Evolutionary conservation across 2,888 invertebrate species (phyloP).

Genomic region (Caenorhabditis parvicauda): DNA sequence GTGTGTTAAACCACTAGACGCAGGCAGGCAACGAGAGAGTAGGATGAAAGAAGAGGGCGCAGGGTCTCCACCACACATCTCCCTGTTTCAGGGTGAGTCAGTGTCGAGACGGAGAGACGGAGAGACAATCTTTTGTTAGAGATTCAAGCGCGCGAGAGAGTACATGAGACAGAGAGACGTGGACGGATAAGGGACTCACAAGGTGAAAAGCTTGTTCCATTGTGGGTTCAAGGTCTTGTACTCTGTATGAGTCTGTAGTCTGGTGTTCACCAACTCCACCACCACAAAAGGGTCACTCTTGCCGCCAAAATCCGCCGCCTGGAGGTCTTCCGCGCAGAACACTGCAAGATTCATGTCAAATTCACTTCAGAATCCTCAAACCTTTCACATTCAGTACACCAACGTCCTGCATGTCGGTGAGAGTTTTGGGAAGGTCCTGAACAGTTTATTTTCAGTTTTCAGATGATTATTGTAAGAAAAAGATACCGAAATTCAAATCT

Average conservation of each 20-base stretch:
- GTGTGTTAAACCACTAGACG: no score
- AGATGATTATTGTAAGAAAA: neutral
- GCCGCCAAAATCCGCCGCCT: slow-evolving; percentile 85
- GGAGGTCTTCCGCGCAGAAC: slow-evolving; percentile 78
- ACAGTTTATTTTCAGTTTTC: slow-evolving; percentile 67
- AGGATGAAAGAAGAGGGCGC: neutral
- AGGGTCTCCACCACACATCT: no score
- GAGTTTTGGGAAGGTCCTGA: slow-evolving; percentile 72
- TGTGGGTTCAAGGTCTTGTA: slow-evolving; percentile 93
- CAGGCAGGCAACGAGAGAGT: no score
- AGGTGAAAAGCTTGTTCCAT: slow-evolving; percentile 98
- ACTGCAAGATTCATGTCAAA: slow-evolving; percentile 67
- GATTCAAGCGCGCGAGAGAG: no score
- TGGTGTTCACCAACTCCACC: slow-evolving; percentile 82
- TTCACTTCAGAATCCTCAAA: slow-evolving; percentile 39
- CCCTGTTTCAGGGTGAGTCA: no score
- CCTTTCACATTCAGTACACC: slow-evolving; percentile 88
- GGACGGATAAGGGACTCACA: slow-evolving; percentile 75
- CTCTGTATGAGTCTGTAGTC: slow-evolving; percentile 95
- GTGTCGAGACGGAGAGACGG: no score
- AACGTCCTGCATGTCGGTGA: slow-evolving; percentile 79
- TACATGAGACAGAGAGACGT: no score
- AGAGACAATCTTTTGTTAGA: no score
- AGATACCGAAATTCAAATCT: slow-evolving; percentile 7
- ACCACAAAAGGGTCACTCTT: slow-evolving; percentile 99